These are phyloP conservation scores for Drosophila athabasca DNA, from an alignment of 1,140 invertebrate species.

Conservation along the genomic window DNA sequence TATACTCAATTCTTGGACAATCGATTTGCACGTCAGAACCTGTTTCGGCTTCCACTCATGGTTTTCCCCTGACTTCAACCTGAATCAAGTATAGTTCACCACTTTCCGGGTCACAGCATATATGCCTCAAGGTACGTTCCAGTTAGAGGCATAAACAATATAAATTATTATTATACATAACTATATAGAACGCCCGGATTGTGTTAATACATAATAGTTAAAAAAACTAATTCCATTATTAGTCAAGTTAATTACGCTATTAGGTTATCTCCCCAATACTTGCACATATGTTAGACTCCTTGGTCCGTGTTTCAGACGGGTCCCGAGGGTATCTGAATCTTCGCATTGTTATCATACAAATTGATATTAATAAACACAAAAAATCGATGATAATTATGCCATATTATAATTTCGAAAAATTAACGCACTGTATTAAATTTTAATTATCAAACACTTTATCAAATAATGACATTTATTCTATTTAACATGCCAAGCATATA, in stretches of 20 bases:
- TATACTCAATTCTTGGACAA: too few species aligned
- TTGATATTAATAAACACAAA: constrained; percentile 40
- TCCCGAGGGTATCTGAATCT: constrained; percentile 86
- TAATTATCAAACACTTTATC: constrained; percentile 43
- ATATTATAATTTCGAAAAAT: constrained; percentile 45
- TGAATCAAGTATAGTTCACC: too few species aligned
- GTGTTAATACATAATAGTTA: constrained; percentile 53
- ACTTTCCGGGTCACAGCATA: too few species aligned
- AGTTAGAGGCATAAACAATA: too few species aligned
- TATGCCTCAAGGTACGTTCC: too few species aligned
- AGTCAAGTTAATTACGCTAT: constrained; percentile 38
- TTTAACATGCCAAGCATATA: constrained; percentile 39
- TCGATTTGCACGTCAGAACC: too few species aligned
- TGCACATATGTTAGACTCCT: constrained; percentile 93
- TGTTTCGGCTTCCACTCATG: too few species aligned
- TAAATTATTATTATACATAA: too few species aligned
- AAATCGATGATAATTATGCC: constrained; percentile 30
- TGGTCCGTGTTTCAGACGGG: constrained; percentile 97
- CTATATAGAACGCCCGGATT: too few species aligned
- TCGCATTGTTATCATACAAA: constrained; percentile 53
- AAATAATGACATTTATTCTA: constrained; percentile 37
- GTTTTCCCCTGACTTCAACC: background rate
- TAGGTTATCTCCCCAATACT: constrained; percentile 77
- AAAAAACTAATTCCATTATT: constrained; percentile 42
- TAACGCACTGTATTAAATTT: constrained; percentile 45